Conservation (phyloP, 2,113 vertebrate species). For the Baryphthengus martii region DNA sequence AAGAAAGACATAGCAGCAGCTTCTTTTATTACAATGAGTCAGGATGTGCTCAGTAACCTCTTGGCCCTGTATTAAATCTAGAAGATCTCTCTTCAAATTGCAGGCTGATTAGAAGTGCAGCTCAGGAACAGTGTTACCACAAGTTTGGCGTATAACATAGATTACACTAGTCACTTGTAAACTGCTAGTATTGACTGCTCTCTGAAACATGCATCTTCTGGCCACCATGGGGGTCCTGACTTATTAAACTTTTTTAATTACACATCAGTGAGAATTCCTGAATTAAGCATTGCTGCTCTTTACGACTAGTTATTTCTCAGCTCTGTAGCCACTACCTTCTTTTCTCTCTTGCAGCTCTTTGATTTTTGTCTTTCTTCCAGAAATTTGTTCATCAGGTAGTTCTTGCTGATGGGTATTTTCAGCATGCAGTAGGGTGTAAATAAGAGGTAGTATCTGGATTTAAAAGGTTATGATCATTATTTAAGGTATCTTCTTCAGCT, state of each 20-base stretch:
- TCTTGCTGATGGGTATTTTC: neutral
- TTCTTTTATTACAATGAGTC: neutral
- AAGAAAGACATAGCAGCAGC: neutral
- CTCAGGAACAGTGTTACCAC: neutral
- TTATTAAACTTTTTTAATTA: neutral
- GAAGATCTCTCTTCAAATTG: neutral
- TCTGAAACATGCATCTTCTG: neutral
- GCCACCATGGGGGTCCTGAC: neutral
- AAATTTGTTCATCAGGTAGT: neutral
- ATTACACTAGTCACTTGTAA: neutral
- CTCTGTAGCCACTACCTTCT: accelerated
- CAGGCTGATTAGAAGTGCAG: neutral
- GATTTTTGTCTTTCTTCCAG: neutral
- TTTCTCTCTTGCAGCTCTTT: neutral
- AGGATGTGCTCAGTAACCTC: neutral
- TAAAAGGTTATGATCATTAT: neutral
- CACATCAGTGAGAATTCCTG: neutral
- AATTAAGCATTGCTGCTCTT: neutral
- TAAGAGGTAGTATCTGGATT: neutral
- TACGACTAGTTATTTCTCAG: neutral
- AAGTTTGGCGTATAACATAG: neutral
- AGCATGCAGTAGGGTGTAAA: neutral
- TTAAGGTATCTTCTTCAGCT: neutral
- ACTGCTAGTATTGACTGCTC: neutral
- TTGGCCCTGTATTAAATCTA: neutral